Evolutionary conservation across 2,113 vertebrate genomes (phyloP).

Genomic region (Corvus hawaiiensis): DNA sequence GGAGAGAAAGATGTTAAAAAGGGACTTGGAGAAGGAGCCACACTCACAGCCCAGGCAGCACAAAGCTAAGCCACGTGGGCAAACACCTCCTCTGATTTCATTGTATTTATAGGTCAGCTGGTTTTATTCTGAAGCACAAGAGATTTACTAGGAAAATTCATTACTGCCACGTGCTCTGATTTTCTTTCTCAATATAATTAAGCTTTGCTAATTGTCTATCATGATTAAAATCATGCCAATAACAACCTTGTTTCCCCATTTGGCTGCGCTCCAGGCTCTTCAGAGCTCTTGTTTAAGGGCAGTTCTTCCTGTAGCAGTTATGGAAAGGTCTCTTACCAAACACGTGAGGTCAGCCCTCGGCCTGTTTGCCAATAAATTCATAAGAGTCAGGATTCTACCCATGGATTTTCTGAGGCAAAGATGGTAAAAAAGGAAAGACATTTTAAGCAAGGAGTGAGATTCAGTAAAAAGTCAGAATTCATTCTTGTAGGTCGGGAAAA

Average conservation of each 20-base stretch:
- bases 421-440: neutral
- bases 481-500: neutral
- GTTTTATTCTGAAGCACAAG: constrained; percentile 67
- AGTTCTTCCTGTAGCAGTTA: constrained; percentile 59
- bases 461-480: neutral
- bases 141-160: constrained; percentile 75
- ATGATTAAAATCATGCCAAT: constrained; percentile 80
- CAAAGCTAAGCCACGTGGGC: constrained; percentile 39
- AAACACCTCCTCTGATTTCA: constrained; percentile 62
- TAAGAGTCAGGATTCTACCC: neutral
- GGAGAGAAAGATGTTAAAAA: neutral
- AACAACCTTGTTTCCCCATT: constrained; percentile 73
- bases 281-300: constrained; percentile 67
- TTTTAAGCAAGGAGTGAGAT: neutral
- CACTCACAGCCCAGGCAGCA: neutral
- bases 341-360: neutral
- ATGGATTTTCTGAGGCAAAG: neutral
- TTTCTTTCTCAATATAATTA: constrained; percentile 77
- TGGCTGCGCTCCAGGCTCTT: constrained; percentile 70
- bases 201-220: constrained; percentile 79
- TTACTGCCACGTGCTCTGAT: constrained; percentile 72
- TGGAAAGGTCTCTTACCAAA: constrained; percentile 54
- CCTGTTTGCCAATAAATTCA: neutral
- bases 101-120: constrained; percentile 74
- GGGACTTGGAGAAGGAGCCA: neutral